phyloP scores from a whole-genome alignment of 2,888 invertebrate genomes.

The Drymonia ruficornis region DNA sequence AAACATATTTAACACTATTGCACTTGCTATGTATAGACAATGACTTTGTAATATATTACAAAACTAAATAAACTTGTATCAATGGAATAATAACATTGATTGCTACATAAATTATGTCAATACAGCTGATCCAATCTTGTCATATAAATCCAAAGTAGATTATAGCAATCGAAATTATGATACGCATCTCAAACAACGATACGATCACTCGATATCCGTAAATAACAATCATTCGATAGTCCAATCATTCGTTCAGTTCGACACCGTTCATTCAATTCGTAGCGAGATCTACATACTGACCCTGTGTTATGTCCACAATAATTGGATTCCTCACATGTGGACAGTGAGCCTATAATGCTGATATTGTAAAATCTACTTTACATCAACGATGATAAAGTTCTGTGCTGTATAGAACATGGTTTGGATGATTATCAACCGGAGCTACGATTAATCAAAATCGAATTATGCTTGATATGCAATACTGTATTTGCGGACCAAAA shows the following conservation, averaged over 20 bases:
- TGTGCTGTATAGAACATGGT: slow-evolving; percentile 6
- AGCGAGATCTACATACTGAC: slow-evolving; percentile 45
- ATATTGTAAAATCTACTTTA: slow-evolving; percentile 10
- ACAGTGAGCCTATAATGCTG: slow-evolving; percentile 9
- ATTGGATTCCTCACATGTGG: slow-evolving; percentile 62
- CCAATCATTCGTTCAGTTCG: slow-evolving; percentile 42
- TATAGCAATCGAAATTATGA: slow-evolving; percentile 15
- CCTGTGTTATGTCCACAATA: slow-evolving; percentile 67
- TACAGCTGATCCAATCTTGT: too few species aligned
- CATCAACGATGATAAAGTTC: background rate
- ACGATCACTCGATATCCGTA: slow-evolving; percentile 29
- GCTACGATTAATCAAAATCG: slow-evolving; percentile 46
- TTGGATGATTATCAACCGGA: slow-evolving; percentile 33
- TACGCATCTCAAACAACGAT: slow-evolving; percentile 23
- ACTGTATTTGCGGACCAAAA: slow-evolving; percentile 17
- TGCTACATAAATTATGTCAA: too few species aligned
- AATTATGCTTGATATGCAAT: slow-evolving; percentile 43
- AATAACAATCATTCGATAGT: slow-evolving; percentile 42
- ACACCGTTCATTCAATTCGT: slow-evolving; percentile 36
- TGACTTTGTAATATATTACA: too few species aligned
- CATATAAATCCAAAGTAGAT: background rate
- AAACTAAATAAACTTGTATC: too few species aligned
- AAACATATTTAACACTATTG: too few species aligned
- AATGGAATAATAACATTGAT: too few species aligned
- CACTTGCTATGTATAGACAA: too few species aligned